Evolutionary conservation across 2,797 vertebrate species (phyloP).

Genomic region (Schizopygopsis malacanthus): DNA sequence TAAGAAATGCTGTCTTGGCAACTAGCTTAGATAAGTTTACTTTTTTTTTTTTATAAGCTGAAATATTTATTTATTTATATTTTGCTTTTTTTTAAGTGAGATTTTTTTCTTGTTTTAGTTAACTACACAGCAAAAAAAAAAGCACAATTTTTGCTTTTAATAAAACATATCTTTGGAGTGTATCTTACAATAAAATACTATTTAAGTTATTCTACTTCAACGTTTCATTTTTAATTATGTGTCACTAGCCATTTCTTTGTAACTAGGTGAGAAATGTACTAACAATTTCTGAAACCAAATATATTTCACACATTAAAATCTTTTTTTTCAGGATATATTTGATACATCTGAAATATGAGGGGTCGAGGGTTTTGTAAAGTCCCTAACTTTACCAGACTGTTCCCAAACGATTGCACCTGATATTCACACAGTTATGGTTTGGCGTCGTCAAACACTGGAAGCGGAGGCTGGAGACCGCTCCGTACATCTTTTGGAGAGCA

Average conservation of each 20-base stretch:
- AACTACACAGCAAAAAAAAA: background rate
- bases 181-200: no score
- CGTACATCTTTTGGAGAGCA: conserved; percentile 6
- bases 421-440: background rate
- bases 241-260: no score
- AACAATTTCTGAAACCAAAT: no score
- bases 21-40: background rate
- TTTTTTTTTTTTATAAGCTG: no score
- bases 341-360: background rate
- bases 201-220: no score
- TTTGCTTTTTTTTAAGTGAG: background rate
- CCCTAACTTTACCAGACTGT: background rate
- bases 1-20: background rate
- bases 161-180: no score
- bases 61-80: background rate
- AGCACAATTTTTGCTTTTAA: no score
- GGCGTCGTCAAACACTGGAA: background rate
- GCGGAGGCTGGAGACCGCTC: background rate
- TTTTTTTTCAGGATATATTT: background rate
- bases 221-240: no score
- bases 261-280: no score
- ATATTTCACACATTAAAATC: background rate
- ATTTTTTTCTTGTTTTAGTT: background rate
- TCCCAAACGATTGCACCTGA: background rate
- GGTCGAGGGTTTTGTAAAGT: background rate